Percentiles rank a stretch among this genome's conserved stretches.
Conservation (phyloP, 2,797 vertebrate species). For the Hippoglossus hippoglossus region DNA sequence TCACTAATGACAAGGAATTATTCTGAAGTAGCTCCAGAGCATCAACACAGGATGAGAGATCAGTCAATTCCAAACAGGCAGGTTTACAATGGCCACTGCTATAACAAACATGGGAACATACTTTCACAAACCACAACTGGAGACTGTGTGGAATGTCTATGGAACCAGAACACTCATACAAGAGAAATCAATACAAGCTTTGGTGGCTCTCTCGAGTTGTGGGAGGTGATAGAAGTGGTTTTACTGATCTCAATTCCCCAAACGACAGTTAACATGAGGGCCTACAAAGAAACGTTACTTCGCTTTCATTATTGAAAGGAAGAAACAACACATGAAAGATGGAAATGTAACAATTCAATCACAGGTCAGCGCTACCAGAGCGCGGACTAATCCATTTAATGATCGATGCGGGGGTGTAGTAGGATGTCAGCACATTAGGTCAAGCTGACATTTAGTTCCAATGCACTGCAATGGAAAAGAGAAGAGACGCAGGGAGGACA, state of each 20-base stretch:
- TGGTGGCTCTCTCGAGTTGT: slow-evolving; percentile 40
- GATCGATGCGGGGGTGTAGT: slow-evolving; percentile 50
- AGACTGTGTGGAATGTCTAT: slow-evolving; percentile 20
- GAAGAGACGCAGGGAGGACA: slow-evolving; percentile 5
- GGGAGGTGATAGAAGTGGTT: slow-evolving; percentile 32
- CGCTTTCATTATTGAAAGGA: slow-evolving; percentile 27
- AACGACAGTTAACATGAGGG: slow-evolving; percentile 1
- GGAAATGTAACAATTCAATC: slow-evolving; percentile 53
- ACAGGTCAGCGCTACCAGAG: slow-evolving; percentile 43
- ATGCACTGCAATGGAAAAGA: slow-evolving; percentile 17
- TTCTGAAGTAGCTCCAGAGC: background rate
- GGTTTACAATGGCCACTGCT: background rate
- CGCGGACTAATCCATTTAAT: slow-evolving; percentile 55
- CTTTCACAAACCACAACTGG: slow-evolving; percentile 35
- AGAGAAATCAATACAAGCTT: slow-evolving; percentile 10
- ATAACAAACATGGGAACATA: slow-evolving; percentile 13
- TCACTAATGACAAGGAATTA: no score
- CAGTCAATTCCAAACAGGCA: no score
- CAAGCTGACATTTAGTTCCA: slow-evolving; percentile 70
- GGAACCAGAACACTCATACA: slow-evolving; percentile 31
- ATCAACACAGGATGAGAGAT: no score
- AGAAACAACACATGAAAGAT: slow-evolving; percentile 14
- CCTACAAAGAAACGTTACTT: background rate
- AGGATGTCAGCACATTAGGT: slow-evolving; percentile 54
- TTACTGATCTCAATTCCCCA: slow-evolving; percentile 16